These are phyloP conservation scores for Acanthornis magna DNA, from an alignment of 2,797 vertebrate species.

Conservation along the genomic window DNA sequence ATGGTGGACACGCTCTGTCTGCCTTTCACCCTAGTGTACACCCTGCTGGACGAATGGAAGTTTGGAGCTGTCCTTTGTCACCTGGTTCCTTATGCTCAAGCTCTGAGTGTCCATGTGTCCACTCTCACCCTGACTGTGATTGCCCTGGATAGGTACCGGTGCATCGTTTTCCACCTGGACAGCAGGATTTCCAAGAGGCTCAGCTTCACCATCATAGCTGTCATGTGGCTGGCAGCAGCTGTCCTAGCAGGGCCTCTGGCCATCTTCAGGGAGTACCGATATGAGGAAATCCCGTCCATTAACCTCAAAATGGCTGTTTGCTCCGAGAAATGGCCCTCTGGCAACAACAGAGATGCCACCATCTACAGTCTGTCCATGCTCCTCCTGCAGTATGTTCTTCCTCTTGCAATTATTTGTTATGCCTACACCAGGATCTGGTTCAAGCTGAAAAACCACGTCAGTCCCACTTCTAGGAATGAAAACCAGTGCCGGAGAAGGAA, in stretches of 20 bases:
- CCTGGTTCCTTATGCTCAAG: slow-evolving; percentile 89
- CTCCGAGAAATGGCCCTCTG: slow-evolving; percentile 90
- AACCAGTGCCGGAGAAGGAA: slow-evolving; percentile 84
- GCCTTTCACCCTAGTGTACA: slow-evolving; percentile 91
- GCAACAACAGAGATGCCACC: slow-evolving; percentile 84
- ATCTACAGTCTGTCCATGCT: slow-evolving; percentile 93
- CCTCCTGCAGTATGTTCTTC: slow-evolving; percentile 87
- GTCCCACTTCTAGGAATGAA: slow-evolving; percentile 83
- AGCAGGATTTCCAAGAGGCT: slow-evolving; percentile 84
- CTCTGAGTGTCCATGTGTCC: slow-evolving; percentile 90
- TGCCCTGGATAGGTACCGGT: slow-evolving; percentile 89
- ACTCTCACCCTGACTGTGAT: slow-evolving; percentile 89
- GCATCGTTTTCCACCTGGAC: slow-evolving; percentile 90
- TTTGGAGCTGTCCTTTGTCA: slow-evolving; percentile 90
- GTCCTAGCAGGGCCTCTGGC: slow-evolving; percentile 87
- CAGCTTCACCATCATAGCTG: slow-evolving; percentile 85
- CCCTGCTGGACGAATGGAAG: slow-evolving; percentile 90
- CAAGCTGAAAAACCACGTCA: slow-evolving; percentile 89
- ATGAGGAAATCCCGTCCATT: slow-evolving; percentile 87
- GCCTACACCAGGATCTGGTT: slow-evolving; percentile 92
- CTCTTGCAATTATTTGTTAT: slow-evolving; percentile 88
- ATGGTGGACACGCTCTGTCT: slow-evolving; percentile 89
- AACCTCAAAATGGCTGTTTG: slow-evolving; percentile 88
- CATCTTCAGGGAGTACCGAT: slow-evolving; percentile 89
- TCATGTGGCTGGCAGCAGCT: slow-evolving; percentile 85